Evolutionary conservation across 1,140 invertebrate genomes (phyloP).

Genomic region (Antheraea mylitta): DNA sequence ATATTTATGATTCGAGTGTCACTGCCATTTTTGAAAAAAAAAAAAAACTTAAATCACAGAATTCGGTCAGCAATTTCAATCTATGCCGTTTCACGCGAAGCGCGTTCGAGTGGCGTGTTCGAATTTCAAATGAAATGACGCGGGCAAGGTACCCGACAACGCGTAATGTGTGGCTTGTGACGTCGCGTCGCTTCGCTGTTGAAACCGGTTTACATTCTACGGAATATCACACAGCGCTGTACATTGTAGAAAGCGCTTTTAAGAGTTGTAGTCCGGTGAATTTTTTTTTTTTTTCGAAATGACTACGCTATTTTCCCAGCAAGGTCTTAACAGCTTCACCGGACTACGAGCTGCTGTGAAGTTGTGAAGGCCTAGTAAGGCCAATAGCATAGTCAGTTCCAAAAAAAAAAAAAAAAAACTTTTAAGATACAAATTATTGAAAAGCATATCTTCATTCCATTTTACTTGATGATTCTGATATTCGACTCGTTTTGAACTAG

Average conservation of each 20-base stretch:
- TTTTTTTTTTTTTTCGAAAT: neutral
- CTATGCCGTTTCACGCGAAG: neutral
- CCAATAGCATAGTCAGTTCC: too few species aligned
- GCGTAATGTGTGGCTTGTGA: slow-evolving; percentile 12
- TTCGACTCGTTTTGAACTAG: too few species aligned
- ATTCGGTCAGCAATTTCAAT: neutral
- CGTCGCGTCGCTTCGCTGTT: slow-evolving; percentile 13
- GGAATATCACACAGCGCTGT: neutral
- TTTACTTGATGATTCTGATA: too few species aligned
- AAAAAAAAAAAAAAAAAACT: too few species aligned
- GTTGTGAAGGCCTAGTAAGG: too few species aligned
- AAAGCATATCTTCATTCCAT: too few species aligned
- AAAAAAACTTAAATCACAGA: neutral
- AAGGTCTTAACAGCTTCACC: too few species aligned
- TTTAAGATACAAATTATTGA: too few species aligned
- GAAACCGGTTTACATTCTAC: slow-evolving; percentile 19
- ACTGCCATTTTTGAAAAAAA: neutral
- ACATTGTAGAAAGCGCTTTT: slow-evolving; percentile 6
- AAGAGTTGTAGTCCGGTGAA: too few species aligned
- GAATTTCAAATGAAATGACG: slow-evolving; percentile 23
- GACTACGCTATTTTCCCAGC: too few species aligned
- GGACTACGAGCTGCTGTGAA: too few species aligned
- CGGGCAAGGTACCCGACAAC: slow-evolving; percentile 7
- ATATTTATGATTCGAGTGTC: neutral
- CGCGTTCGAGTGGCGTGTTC: slow-evolving; percentile 14